Percentiles rank a stretch among this genome's conserved stretches.
Conservation (phyloP, 2,888 invertebrate genomes). For the Netelia fuscicornis region DNA sequence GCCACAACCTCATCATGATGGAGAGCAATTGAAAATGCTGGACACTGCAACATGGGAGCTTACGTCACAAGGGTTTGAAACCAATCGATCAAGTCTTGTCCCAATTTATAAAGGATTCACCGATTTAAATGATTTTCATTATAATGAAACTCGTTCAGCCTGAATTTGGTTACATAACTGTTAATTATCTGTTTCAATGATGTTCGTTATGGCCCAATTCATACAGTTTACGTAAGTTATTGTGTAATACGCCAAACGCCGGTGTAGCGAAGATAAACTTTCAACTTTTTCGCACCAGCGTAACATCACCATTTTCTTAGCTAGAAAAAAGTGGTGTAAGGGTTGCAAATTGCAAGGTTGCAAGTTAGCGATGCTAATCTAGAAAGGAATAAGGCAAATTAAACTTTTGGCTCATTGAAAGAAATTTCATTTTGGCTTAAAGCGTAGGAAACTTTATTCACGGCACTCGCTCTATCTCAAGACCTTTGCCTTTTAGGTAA, state of each 20-base stretch:
- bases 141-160: neutral
- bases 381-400: neutral
- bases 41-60: neutral
- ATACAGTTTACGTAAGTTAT: no score
- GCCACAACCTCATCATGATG: neutral
- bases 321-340: no score
- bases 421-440: neutral
- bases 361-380: neutral
- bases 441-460: neutral
- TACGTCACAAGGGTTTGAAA: constrained; percentile 7
- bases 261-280: no score
- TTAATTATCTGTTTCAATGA: neutral
- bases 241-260: no score
- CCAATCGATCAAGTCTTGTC: neutral
- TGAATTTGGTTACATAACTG: neutral
- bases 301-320: no score
- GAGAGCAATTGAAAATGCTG: neutral
- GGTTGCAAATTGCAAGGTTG: neutral
- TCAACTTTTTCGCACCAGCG: no score
- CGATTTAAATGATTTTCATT: constrained; percentile 18
- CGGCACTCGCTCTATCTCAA: neutral
- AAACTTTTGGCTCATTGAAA: neutral
- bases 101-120: neutral
- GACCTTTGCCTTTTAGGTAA: constrained; percentile 7
- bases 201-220: neutral